Percentiles rank a stretch among this genome's conserved stretches.
Conservation (phyloP, 2,797 vertebrate species). For the Acanthopagrus latus region DNA sequence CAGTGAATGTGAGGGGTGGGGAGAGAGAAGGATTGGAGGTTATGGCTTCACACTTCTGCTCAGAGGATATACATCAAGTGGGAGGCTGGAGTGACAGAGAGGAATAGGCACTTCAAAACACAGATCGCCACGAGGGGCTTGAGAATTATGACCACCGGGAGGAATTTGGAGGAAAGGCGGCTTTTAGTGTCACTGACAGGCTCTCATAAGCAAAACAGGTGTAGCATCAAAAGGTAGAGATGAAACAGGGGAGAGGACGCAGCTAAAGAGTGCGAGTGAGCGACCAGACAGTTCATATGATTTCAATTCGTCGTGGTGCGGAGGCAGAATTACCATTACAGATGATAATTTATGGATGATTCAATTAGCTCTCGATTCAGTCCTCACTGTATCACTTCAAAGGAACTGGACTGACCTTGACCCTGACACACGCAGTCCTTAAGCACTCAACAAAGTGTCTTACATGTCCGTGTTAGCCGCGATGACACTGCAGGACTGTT, state of each 20-base stretch:
- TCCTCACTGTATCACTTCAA: conserved; percentile 55
- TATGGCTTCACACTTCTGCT: conserved; percentile 79
- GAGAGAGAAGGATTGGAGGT: conserved; percentile 49
- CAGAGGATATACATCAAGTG: conserved; percentile 84
- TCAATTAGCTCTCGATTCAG: conserved; percentile 69
- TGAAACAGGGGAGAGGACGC: conserved; percentile 60
- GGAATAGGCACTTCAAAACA: conserved; percentile 83
- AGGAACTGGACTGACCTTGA: conserved; percentile 69
- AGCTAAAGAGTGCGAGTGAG: conserved; percentile 24
- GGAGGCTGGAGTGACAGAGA: conserved; percentile 85
- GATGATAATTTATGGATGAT: conserved; percentile 67
- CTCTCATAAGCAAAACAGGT: conserved; percentile 82
- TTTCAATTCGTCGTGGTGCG: conserved; percentile 43
- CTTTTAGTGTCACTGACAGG: conserved; percentile 75
- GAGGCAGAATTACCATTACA: conserved; percentile 46
- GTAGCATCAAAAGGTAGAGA: conserved; percentile 15
- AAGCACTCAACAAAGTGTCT: conserved; percentile 43
- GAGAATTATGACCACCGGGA: conserved; percentile 84
- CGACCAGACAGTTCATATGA: conserved; percentile 3
- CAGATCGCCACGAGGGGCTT: conserved; percentile 75
- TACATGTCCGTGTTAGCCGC: conserved; percentile 41
- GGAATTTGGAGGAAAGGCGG: conserved; percentile 84
- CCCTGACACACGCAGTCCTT: conserved; percentile 42
- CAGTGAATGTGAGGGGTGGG: conserved; percentile 20
- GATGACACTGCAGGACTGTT: conserved; percentile 24